Conservation (phyloP, 1,140 invertebrate genomes). For the Papilio helenus region DNA sequence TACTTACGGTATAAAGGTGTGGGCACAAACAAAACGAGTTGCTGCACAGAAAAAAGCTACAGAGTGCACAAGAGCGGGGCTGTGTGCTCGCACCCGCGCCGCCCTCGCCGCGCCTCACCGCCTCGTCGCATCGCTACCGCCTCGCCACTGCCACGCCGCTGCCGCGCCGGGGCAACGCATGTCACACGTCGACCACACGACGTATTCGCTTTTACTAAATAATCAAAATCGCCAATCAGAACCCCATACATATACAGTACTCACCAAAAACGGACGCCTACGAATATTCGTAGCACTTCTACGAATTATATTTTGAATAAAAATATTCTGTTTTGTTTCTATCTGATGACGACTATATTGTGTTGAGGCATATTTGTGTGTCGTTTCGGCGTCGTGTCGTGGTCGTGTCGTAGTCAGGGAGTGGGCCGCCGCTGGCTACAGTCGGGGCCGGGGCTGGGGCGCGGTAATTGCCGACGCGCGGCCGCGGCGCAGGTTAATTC, state of each 20-base stretch:
- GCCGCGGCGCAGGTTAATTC: conserved; percentile 28
- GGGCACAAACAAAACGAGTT: not conserved
- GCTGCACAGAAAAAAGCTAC: not conserved
- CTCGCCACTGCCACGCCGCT: not conserved
- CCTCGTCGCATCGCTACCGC: not conserved
- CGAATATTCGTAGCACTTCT: not conserved
- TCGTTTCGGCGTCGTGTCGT: not conserved
- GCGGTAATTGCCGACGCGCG: conserved; percentile 24
- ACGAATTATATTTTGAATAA: too few relatives aligned
- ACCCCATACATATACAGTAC: not conserved
- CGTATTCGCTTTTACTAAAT: not conserved
- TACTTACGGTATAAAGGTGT: not conserved
- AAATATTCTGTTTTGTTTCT: too few relatives aligned
- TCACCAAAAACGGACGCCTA: not conserved
- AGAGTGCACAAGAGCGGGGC: conserved; percentile 1
- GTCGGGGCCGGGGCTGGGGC: conserved; percentile 4
- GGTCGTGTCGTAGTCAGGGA: not conserved
- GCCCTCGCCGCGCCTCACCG: not conserved
- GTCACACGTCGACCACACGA: not conserved
- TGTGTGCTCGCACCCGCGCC: not conserved
- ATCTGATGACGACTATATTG: not conserved
- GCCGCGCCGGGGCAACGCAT: not conserved
- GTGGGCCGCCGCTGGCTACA: conserved; percentile 12
- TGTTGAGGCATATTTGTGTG: not conserved
- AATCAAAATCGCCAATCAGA: not conserved